Conservation (phyloP, 2,113 vertebrate species). For the Orientallactaga bullata region DNA sequence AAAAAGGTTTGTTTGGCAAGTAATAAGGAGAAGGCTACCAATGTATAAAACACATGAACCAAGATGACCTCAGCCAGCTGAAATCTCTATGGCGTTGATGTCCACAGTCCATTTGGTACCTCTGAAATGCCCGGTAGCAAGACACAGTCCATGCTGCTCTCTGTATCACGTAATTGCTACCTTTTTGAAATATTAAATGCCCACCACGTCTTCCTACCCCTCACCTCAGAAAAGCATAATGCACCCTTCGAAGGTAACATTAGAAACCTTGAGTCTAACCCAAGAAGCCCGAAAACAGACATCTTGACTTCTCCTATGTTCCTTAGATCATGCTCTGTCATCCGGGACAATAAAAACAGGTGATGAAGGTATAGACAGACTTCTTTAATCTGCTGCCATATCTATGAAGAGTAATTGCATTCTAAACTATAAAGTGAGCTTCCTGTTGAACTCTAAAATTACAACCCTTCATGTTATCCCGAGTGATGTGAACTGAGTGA, state of each 20-base stretch:
- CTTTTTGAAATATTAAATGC: slow-evolving; percentile 64
- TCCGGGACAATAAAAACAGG: neutral
- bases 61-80: slow-evolving; percentile 87
- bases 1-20: slow-evolving; percentile 93
- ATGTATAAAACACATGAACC: slow-evolving; percentile 93
- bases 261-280: slow-evolving; percentile 35
- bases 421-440: neutral
- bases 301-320: neutral
- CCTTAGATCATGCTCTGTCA: neutral
- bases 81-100: slow-evolving; percentile 79
- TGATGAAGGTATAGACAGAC: neutral
- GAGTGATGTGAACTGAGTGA: neutral
- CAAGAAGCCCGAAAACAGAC: neutral
- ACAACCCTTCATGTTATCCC: no score
- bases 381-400: neutral
- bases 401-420: neutral
- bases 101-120: slow-evolving; percentile 83
- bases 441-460: neutral
- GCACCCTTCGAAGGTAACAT: slow-evolving; percentile 26
- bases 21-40: slow-evolving; percentile 92
- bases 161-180: slow-evolving; percentile 77
- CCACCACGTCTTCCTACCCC: neutral
- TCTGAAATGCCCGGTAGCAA: slow-evolving; percentile 67
- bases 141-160: slow-evolving; percentile 12
- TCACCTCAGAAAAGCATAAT: slow-evolving; percentile 54